Conservation (phyloP, 2,113 vertebrate genomes). For the Hydrochoerus hydrochaeris region DNA sequence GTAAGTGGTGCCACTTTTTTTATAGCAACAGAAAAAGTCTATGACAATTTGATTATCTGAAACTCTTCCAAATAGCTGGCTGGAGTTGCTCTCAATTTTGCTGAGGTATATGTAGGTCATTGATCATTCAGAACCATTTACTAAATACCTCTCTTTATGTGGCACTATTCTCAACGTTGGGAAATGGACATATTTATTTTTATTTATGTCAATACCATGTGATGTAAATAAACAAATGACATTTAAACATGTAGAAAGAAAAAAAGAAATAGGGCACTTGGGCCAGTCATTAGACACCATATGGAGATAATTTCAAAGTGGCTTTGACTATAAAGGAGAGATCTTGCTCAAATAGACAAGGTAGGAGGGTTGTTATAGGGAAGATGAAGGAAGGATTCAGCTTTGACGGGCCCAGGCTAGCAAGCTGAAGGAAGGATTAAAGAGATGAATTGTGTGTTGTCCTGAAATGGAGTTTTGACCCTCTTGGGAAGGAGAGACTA, state of each 20-base stretch:
- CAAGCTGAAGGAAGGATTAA: background rate
- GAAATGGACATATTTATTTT: background rate
- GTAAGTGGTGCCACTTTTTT: background rate
- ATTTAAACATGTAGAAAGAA: background rate
- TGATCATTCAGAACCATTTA: background rate
- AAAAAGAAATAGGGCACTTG: background rate
- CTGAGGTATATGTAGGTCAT: background rate
- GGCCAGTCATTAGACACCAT: background rate
- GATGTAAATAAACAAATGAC: background rate
- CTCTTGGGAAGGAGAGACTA: background rate
- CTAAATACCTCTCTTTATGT: background rate
- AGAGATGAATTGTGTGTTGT: background rate
- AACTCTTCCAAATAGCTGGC: background rate
- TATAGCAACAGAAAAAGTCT: background rate
- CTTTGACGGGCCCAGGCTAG: background rate
- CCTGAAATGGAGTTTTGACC: background rate
- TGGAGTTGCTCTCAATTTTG: background rate
- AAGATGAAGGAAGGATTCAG: background rate
- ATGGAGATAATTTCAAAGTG: background rate
- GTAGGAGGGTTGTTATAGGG: background rate
- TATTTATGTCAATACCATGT: background rate
- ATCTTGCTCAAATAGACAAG: background rate
- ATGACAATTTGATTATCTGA: background rate
- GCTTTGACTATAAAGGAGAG: background rate
- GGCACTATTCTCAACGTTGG: background rate